A percentile compares a stretch with the other conserved stretches of the same genome.
These are phyloP conservation scores for Salminus brasiliensis DNA, from an alignment of 2,113 vertebrate species.

Conservation along the genomic window DNA sequence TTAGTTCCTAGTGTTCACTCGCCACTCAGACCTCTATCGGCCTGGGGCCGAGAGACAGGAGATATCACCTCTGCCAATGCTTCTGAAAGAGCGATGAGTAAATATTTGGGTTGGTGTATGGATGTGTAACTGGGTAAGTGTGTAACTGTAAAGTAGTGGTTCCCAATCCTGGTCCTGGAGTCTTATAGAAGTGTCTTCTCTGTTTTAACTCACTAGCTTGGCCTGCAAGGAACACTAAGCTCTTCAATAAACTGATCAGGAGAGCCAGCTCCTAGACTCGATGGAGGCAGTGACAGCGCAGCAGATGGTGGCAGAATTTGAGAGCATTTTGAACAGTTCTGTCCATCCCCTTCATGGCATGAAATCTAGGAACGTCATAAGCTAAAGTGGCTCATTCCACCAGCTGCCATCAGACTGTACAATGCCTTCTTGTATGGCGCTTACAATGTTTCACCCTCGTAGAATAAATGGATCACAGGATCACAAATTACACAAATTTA, in stretches of 20 bases:
- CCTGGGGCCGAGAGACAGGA: background rate
- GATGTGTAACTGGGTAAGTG: background rate
- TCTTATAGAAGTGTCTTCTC: background rate
- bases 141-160: background rate
- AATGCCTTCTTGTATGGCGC: too few species aligned
- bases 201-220: too few species aligned
- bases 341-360: too few species aligned
- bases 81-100: background rate
- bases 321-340: too few species aligned
- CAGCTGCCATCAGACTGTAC: background rate
- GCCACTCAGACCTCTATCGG: background rate
- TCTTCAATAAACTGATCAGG: background rate
- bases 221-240: too few species aligned
- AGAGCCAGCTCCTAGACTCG: background rate
- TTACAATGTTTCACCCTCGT: too few species aligned
- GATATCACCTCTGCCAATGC: background rate
- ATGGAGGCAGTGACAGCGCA: background rate
- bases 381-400: background rate
- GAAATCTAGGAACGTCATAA: too few species aligned
- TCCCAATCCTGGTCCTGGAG: background rate
- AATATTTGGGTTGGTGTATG: background rate
- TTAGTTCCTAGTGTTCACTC: slow-evolving; percentile 6
- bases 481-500: too few species aligned
- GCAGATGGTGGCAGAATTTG: too few species aligned
- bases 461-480: too few species aligned